A percentile compares a stretch with the other conserved stretches of the same genome.
Evolutionary conservation across 2,888 invertebrate genomes (phyloP).

Genomic region (Autographa gamma): DNA sequence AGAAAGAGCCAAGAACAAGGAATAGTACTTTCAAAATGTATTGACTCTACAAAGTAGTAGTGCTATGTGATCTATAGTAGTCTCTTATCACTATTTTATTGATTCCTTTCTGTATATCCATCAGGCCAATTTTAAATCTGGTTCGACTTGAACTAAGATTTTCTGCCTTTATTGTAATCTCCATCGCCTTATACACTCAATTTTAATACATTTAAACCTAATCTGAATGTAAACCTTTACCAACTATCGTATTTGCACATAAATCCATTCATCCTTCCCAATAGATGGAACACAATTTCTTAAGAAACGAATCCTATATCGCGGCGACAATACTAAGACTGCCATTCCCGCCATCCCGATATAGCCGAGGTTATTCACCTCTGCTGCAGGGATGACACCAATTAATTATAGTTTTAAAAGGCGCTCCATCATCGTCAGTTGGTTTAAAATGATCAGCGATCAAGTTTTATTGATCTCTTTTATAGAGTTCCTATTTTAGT

Average conservation of each 20-base stretch:
- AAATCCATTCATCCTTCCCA: background rate
- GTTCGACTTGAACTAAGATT: too few species aligned
- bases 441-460: slow-evolving; percentile 26
- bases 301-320: slow-evolving; percentile 12
- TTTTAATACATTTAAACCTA: background rate
- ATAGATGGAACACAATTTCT: background rate
- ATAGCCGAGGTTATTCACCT: slow-evolving; percentile 62
- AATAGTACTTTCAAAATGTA: too few species aligned
- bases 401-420: slow-evolving; percentile 37
- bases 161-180: too few species aligned
- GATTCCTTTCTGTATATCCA: too few species aligned
- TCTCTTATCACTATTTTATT: too few species aligned
- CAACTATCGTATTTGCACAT: background rate
- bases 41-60: too few species aligned
- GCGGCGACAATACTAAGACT: slow-evolving; percentile 41
- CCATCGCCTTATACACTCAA: background rate
- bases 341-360: slow-evolving; percentile 53
- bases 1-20: too few species aligned
- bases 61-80: too few species aligned
- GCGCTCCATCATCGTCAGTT: slow-evolving; percentile 28
- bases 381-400: slow-evolving; percentile 40
- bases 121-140: too few species aligned
- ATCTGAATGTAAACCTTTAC: too few species aligned
- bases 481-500: background rate
- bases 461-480: slow-evolving; percentile 7